Percentiles rank a stretch among this genome's conserved stretches.
These are phyloP conservation scores for Neocloeon triangulifer DNA, from an alignment of 1,140 invertebrate species.

Conservation along the genomic window DNA sequence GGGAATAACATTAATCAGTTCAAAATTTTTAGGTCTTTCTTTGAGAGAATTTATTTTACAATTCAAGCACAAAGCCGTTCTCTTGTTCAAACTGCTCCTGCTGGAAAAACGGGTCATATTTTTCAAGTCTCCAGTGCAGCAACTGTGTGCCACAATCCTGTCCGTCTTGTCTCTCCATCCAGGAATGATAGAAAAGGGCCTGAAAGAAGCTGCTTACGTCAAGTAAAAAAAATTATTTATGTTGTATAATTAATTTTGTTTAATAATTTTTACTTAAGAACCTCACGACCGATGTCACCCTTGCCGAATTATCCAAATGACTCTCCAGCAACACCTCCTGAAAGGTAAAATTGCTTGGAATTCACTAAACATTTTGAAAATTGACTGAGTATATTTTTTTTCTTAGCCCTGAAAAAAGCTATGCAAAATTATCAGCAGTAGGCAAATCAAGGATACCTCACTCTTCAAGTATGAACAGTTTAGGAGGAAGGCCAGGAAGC, in stretches of 20 bases:
- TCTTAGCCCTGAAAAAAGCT: no score
- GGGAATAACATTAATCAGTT: neutral
- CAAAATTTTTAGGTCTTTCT: conserved; percentile 41
- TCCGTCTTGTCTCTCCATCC: conserved; percentile 80
- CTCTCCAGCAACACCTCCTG: conserved; percentile 5
- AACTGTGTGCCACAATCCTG: conserved; percentile 65
- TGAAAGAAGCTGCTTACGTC: conserved; percentile 59
- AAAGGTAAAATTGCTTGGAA: no score
- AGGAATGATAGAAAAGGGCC: conserved; percentile 66
- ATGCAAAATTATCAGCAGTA: no score
- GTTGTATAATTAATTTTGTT: conserved; percentile 4
- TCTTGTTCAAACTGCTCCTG: conserved; percentile 82
- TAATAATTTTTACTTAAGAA: conserved; percentile 21
- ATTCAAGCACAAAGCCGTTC: conserved; percentile 79
- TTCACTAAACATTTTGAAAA: no score
- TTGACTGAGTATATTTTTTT: no score
- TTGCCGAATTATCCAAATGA: conserved; percentile 37
- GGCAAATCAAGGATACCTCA: no score
- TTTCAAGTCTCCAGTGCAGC: conserved; percentile 78
- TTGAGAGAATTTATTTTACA: conserved; percentile 54
- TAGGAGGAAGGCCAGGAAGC: no score
- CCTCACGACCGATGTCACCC: conserved; percentile 56
- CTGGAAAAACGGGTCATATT: conserved; percentile 81
- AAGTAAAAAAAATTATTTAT: conserved; percentile 25
- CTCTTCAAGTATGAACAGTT: no score